These are phyloP conservation scores for Himalopsyche tibetana DNA, from an alignment of 2,888 invertebrate species.

Conservation along the genomic window DNA sequence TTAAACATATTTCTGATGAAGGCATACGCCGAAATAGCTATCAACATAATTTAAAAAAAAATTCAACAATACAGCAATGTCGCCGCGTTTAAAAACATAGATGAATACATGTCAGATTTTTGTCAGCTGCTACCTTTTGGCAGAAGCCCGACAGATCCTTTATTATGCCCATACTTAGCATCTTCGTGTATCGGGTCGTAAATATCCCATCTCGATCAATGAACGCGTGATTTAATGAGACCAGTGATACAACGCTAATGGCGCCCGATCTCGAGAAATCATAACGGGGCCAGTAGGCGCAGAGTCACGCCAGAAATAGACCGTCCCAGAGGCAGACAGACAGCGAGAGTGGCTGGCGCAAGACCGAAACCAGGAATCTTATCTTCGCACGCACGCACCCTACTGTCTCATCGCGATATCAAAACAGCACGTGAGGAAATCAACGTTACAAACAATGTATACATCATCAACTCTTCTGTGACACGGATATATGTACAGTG, in stretches of 20 bases:
- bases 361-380: background rate
- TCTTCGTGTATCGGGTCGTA: background rate
- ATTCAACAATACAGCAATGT: too few relatives aligned
- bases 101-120: too few relatives aligned
- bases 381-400: background rate
- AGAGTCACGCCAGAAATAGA: conserved; percentile 50
- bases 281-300: conserved; percentile 63
- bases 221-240: conserved; percentile 39
- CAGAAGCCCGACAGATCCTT: too few relatives aligned
- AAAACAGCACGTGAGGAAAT: background rate
- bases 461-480: too few relatives aligned
- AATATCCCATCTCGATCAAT: background rate
- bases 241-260: conserved; percentile 43
- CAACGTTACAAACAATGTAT: background rate
- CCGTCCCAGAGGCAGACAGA: conserved; percentile 18
- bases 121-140: too few relatives aligned
- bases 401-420: background rate
- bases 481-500: too few relatives aligned
- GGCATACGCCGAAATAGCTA: too few relatives aligned
- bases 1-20: too few relatives aligned
- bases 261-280: conserved; percentile 41
- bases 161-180: background rate
- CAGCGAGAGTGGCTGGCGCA: background rate
- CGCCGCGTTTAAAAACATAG: too few relatives aligned
- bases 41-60: too few relatives aligned